Evolutionary conservation across 1,140 invertebrate species (phyloP), one percentile per base, ranked within the genome.

Genomic region (Temnothorax longispinosus): DNA sequence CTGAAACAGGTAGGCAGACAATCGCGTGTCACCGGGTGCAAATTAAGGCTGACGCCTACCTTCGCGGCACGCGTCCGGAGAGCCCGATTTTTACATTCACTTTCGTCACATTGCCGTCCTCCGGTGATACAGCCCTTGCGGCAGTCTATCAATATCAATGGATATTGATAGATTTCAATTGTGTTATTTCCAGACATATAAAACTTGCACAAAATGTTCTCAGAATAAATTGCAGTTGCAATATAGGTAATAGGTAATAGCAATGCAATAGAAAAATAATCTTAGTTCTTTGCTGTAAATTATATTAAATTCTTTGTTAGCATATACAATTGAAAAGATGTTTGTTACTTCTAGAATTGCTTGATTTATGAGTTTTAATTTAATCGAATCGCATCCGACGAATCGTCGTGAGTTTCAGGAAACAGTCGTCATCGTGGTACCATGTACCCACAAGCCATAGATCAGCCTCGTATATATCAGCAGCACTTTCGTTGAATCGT

Each of bases 51-150:
- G 65, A 67, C 85, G 88, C 11, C 44, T 50, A 87, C 74, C 88
- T 89, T 41, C 74, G 60, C 52, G 85, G 35, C 60, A 74, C 85
- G 85, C 78, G 85, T 44, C 27, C 77, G 41, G 52, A 84, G 77
- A 87, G 85, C 78, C 15, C 85, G 85, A 89, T 90, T 90, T 89
- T 85, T 80, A 87, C 89, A 90, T 90, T 90, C 89, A 85, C 85
- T 89, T 90, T 90, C 89, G 60, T 89, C 85, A 75, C 47, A 72
- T 32, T 15, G 41, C 38, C 54, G 62, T 76, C 69, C 88, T 62
- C 67, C 65, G 41, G n/a, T 50, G 74, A 52, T 80, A n/a, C 69
- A 69, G 18, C 56, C n/a, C 72, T 52, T 32, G 50, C 11, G 82
- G 32, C 64, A 11, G n/a, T 58, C 11, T 1, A 74, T 15, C n/a